Evolutionary conservation across 2,888 invertebrate genomes (phyloP).

Genomic region (Ophioninae sp.): DNA sequence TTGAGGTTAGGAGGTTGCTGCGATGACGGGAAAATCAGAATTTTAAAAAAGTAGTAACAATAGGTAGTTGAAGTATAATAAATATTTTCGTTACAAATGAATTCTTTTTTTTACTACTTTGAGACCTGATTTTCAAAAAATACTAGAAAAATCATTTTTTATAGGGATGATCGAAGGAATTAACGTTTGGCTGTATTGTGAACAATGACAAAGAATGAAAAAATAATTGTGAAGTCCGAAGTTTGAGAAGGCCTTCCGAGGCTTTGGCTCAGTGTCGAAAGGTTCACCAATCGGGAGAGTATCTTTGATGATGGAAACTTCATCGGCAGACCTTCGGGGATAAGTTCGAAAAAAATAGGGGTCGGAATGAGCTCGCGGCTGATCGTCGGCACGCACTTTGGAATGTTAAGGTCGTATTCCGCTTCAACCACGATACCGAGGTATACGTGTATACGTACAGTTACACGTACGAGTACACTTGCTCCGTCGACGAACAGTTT

Average conservation of each 20-base stretch:
- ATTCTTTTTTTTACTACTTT: too few relatives aligned
- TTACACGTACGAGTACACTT: background rate
- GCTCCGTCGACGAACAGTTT: background rate
- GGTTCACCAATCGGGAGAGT: background rate
- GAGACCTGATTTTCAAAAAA: too few relatives aligned
- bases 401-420: constrained; percentile 58
- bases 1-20: background rate
- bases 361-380: constrained; percentile 43
- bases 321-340: constrained; percentile 32
- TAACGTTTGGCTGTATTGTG: background rate
- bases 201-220: background rate
- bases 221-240: background rate
- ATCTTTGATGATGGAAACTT: constrained; percentile 16
- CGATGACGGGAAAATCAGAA: background rate
- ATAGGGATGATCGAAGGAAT: background rate
- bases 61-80: too few relatives aligned
- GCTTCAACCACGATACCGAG: constrained; percentile 2
- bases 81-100: too few relatives aligned
- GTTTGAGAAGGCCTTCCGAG: background rate
- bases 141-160: background rate
- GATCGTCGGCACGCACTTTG: constrained; percentile 54
- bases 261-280: background rate
- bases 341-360: constrained; percentile 30
- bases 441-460: background rate
- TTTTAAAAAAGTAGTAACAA: background rate